phyloP scores from a whole-genome alignment of 2,888 invertebrate genomes.

The Penaeus monodon region DNA sequence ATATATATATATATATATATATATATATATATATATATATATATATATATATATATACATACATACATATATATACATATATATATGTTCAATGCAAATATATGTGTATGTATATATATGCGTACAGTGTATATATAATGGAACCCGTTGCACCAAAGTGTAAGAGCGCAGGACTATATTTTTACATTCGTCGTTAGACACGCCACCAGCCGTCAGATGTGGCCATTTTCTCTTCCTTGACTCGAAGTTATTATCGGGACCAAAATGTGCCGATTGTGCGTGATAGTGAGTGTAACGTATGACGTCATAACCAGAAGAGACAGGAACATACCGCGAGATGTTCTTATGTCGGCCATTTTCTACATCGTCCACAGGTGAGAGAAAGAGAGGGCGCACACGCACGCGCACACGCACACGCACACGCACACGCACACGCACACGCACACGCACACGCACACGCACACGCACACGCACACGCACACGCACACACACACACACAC shows the following conservation, averaged over 20 bases:
- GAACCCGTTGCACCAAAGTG: too few species aligned
- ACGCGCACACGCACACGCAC: background rate
- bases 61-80: background rate
- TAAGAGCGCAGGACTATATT: too few species aligned
- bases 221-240: too few species aligned
- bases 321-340: slow-evolving; percentile 22
- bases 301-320: slow-evolving; percentile 29
- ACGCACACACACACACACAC: background rate
- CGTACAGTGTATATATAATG: background rate
- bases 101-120: slow-evolving; percentile 4
- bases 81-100: background rate
- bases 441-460: too few species aligned
- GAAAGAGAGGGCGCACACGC: background rate
- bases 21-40: background rate
- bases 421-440: too few species aligned
- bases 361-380: slow-evolving; percentile 35
- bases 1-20: background rate
- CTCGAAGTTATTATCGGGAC: too few species aligned
- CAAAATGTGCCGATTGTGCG: slow-evolving; percentile 27
- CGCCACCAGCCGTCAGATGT: too few species aligned
- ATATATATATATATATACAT: background rate
- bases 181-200: too few species aligned
- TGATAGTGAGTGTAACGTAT: slow-evolving; percentile 21
- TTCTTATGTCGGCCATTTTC: slow-evolving; percentile 30
- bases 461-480: too few species aligned